Evolutionary conservation across 1,140 invertebrate species (phyloP).

Genomic region (Bathynomus jamesi): DNA sequence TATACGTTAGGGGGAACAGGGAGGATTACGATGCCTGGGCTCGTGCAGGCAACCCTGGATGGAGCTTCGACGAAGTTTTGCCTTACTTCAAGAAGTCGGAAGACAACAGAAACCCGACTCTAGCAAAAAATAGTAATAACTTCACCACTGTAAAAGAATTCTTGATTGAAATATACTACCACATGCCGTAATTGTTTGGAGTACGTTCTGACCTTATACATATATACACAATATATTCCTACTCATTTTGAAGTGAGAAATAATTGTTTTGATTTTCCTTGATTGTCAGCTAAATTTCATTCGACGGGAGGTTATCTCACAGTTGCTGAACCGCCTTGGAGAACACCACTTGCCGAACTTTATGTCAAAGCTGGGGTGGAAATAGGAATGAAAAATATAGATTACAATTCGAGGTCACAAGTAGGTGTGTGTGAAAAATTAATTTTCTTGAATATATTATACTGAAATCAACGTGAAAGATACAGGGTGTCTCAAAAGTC

Average conservation of each 20-base stretch:
- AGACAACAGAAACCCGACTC: not conserved
- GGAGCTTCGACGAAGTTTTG: conserved; percentile 77
- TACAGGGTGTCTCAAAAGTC: no score
- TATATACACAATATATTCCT: not conserved
- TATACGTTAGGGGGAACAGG: conserved; percentile 86
- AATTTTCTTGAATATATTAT: no score
- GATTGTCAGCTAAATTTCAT: conserved; percentile 44
- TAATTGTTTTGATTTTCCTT: not conserved
- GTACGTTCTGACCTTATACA: not conserved
- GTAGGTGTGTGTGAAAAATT: no score
- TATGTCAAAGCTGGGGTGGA: not conserved
- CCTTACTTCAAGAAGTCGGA: conserved; percentile 70
- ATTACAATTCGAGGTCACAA: not conserved
- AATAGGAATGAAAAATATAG: not conserved
- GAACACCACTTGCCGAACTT: not conserved
- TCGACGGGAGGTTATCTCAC: conserved; percentile 69
- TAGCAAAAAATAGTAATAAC: not conserved
- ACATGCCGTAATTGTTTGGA: no score
- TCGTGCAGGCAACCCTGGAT: conserved; percentile 75
- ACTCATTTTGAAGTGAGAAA: not conserved
- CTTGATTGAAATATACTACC: no score
- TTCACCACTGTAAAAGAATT: not conserved
- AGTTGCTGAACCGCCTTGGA: conserved; percentile 64
- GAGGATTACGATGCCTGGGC: conserved; percentile 93
- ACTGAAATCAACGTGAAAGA: no score